A percentile compares a stretch with the other conserved stretches of the same genome.
phyloP scores from a whole-genome alignment of 2,888 invertebrate genomes.

The Drosophila neotestacea region DNA sequence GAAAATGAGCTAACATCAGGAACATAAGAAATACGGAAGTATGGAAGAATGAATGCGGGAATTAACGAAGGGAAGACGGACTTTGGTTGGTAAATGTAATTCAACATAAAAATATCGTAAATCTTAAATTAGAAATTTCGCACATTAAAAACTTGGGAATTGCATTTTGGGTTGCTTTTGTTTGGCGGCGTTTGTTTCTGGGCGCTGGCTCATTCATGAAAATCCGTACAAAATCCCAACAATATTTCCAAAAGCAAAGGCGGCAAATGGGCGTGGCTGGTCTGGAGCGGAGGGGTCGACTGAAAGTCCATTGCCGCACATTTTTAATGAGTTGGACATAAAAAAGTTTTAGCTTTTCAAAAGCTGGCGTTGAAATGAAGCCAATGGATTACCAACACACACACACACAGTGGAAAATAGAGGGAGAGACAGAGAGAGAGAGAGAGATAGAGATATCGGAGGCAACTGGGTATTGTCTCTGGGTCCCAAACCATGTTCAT shows the following conservation, averaged over 20 bases:
- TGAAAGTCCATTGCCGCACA: constrained; percentile 74
- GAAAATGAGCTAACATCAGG: constrained; percentile 74
- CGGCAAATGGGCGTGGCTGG: constrained; percentile 30
- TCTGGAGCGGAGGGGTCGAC: constrained; percentile 32
- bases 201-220: constrained; percentile 44
- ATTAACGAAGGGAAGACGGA: not conserved
- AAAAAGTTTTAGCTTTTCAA: constrained; percentile 78
- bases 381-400: constrained; percentile 57
- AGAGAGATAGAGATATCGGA: constrained; percentile 6
- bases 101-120: constrained; percentile 81
- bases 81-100: constrained; percentile 58
- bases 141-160: constrained; percentile 82
- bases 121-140: constrained; percentile 82
- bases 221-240: constrained; percentile 41
- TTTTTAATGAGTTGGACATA: constrained; percentile 81
- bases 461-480: constrained; percentile 56
- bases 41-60: not conserved
- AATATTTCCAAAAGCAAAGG: constrained; percentile 50
- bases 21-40: constrained; percentile 15
- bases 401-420: constrained; percentile 1
- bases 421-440: not conserved
- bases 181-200: constrained; percentile 21
- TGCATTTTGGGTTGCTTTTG: constrained; percentile 66
- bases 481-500: constrained; percentile 29
- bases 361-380: constrained; percentile 72